phyloP scores from a whole-genome alignment of 2,113 vertebrate genomes.

The Salvator merianae region DNA sequence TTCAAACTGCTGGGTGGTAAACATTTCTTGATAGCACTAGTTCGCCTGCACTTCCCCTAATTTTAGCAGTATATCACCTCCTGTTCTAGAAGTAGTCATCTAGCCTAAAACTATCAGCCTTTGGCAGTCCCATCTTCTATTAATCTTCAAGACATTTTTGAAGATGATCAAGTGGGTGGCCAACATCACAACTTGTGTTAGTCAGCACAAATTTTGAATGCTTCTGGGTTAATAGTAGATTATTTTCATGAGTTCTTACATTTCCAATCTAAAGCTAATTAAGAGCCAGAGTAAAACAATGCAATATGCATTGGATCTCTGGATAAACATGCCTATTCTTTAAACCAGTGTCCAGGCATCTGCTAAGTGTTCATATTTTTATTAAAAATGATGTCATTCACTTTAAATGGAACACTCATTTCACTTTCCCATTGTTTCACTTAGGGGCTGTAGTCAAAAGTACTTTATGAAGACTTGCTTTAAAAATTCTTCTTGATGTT shows the following conservation, averaged over 20 bases:
- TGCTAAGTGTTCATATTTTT: neutral
- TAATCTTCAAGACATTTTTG: too few species aligned
- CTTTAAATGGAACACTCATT: constrained; percentile 14
- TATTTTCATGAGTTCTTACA: neutral
- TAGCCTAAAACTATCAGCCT: too few species aligned
- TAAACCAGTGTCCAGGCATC: neutral
- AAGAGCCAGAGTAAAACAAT: neutral
- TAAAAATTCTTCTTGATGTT: neutral
- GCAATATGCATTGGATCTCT: neutral
- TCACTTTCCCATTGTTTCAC: constrained; percentile 31
- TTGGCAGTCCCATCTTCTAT: too few species aligned
- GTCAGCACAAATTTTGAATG: neutral
- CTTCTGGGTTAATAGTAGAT: neutral
- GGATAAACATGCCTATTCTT: neutral
- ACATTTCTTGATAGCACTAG: too few species aligned
- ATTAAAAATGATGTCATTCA: neutral
- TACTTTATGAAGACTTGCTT: constrained; percentile 19
- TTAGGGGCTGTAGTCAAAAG: neutral
- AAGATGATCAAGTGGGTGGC: too few species aligned
- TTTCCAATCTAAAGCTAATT: neutral
- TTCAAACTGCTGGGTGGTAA: too few species aligned
- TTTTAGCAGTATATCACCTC: too few species aligned
- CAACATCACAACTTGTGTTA: too few species aligned
- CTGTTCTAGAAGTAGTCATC: too few species aligned
- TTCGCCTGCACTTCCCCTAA: too few species aligned